Evolutionary conservation across 2,113 vertebrate genomes (phyloP), one percentile per base, ranked within the genome.

Genomic region (Semnornis frantzii): DNA sequence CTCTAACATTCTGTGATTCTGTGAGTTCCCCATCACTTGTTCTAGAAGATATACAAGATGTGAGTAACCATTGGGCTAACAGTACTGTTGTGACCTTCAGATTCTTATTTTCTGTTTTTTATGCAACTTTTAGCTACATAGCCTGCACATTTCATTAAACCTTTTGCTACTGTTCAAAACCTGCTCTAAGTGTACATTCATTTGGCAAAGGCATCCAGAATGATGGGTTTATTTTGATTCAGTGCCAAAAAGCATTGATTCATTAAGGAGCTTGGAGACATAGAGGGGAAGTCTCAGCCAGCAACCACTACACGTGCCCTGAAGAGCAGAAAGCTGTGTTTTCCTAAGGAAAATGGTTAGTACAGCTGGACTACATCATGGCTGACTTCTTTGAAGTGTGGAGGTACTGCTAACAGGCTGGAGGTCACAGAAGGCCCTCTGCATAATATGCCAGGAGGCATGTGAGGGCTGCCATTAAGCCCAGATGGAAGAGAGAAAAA

Each of bases 211-310:
- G 39, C 85, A 63, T 58, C 58, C 65, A 65, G 83, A 94, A 92
- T 78, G 12, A 89, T 85, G 89, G 94, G 89, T 96, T 97, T 96
- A 78, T 94, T 91, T 94, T 97, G 95, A 89, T 44, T 60, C 1
- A 0, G 65, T 69, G 94, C 95, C 95, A 95, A 85, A 94, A 94
- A 78, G 58, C 79, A 88, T 72, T 94, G 96, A 94, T 91, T 97
- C 93, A 97, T 96, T 96, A 92, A 88, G 57, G 66, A 95, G 52
- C 76, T 78, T 91, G 91, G 87, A 95, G 91, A 76, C 0, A 3
- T 9, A 81, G 87, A 83, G 73, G 27, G 69, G 88, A 92, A 73
- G 59, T 80, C 2, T 1, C 80, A 91, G 94, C 87, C 89, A 95
- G 93, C 44, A 95, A 80, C 65, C 54, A 71, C 65, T 48, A 71